A percentile compares a stretch with the other conserved stretches of the same genome.
phyloP scores from a whole-genome alignment of 2,113 vertebrate species.

The Leptosomus discolor region DNA sequence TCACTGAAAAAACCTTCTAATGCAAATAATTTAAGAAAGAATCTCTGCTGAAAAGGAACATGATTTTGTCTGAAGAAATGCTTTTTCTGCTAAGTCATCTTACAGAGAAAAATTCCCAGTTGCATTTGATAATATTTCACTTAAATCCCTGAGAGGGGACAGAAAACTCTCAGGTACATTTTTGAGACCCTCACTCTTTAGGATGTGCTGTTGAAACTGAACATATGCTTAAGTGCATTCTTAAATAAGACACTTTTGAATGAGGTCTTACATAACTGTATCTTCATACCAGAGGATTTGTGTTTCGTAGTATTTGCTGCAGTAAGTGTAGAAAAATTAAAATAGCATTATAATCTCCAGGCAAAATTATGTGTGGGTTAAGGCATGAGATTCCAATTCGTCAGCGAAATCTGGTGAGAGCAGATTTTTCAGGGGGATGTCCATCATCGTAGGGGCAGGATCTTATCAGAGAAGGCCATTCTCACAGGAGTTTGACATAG shows the following conservation, averaged over 20 bases:
- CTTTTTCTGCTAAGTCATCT: constrained; percentile 54
- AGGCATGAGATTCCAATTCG: not conserved
- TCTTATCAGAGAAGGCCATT: not conserved
- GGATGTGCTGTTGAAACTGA: not conserved
- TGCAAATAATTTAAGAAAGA: not conserved
- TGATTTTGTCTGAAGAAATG: constrained; percentile 11
- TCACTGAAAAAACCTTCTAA: not conserved
- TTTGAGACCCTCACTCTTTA: constrained; percentile 25
- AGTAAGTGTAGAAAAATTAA: constrained; percentile 34
- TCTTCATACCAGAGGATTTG: constrained; percentile 35
- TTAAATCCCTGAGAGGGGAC: not conserved
- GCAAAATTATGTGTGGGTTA: constrained; percentile 29
- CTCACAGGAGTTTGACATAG: not conserved
- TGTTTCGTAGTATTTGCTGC: constrained; percentile 32
- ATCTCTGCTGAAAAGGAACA: not conserved
- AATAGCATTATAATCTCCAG: constrained; percentile 45
- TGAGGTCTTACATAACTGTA: constrained; percentile 27
- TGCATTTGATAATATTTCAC: not conserved
- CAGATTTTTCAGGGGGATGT: not conserved
- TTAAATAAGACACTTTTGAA: constrained; percentile 27
- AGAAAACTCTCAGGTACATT: not conserved
- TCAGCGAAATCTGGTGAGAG: constrained; percentile 5
- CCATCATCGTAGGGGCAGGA: not conserved
- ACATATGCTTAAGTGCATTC: constrained; percentile 3
- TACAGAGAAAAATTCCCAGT: not conserved